phyloP scores from a whole-genome alignment of 2,888 invertebrate species.

The Apodemia hepburni region DNA sequence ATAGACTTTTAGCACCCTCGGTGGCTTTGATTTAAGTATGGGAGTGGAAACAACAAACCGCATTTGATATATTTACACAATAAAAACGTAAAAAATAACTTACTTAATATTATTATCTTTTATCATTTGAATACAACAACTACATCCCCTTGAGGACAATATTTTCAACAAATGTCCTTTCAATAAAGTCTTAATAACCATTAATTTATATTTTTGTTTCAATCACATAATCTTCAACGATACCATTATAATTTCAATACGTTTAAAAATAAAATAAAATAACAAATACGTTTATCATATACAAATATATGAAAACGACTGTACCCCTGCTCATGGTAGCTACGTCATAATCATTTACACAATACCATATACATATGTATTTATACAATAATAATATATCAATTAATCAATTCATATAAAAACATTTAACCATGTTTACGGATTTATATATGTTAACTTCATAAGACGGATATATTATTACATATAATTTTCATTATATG shows the following conservation, averaged over 20 bases:
- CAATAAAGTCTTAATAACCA: constrained; percentile 77
- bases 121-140: constrained; percentile 78
- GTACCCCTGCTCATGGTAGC: constrained; percentile 43
- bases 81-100: constrained; percentile 81
- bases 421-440: constrained; percentile 69
- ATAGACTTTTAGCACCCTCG: constrained; percentile 78
- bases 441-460: constrained; percentile 61
- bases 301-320: constrained; percentile 48
- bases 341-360: constrained; percentile 43
- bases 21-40: constrained; percentile 65
- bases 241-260: constrained; percentile 62
- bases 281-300: constrained; percentile 56
- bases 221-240: constrained; percentile 80
- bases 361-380: constrained; percentile 49
- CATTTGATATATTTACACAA: constrained; percentile 74
- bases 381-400: constrained; percentile 63
- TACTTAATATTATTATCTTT: constrained; percentile 79
- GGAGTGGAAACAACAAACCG: constrained; percentile 71
- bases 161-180: constrained; percentile 75
- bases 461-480: constrained; percentile 75
- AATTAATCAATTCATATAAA: constrained; percentile 73
- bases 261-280: constrained; percentile 58
- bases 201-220: constrained; percentile 58
- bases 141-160: constrained; percentile 73
- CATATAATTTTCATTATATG: constrained; percentile 75